Evolutionary conservation across 2,113 vertebrate genomes (phyloP).

Genomic region (Sterna hirundo): DNA sequence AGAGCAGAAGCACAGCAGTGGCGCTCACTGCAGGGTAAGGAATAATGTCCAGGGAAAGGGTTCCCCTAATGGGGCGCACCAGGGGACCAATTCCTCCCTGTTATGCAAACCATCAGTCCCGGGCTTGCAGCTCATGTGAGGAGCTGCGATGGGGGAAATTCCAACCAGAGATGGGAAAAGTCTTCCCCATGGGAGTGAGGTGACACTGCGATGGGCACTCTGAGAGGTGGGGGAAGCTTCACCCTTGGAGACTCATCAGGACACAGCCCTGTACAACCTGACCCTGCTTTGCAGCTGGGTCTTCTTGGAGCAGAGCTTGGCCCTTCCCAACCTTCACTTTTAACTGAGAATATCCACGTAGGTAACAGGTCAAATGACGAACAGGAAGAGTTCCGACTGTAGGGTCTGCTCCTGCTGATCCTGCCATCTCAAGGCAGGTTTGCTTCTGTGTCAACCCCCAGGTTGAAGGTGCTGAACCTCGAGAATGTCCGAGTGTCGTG

Average conservation of each 20-base stretch:
- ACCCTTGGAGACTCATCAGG: background rate
- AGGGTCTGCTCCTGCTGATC: background rate
- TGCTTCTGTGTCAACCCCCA: background rate
- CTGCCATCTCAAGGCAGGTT: background rate
- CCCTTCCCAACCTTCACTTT: background rate
- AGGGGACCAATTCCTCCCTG: background rate
- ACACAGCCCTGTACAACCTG: background rate
- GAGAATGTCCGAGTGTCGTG: background rate
- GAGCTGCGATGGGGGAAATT: rapidly evolving
- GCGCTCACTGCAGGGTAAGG: background rate
- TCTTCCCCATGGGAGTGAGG: background rate
- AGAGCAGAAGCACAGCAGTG: background rate
- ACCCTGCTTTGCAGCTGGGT: background rate
- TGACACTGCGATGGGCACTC: background rate
- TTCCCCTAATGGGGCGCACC: background rate
- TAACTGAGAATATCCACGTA: background rate
- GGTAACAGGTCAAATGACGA: rapidly evolving
- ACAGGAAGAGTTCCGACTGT: background rate
- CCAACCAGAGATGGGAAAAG: background rate
- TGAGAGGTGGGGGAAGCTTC: background rate
- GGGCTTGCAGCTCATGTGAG: rapidly evolving
- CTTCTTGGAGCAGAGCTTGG: rapidly evolving
- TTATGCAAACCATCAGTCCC: background rate
- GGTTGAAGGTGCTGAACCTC: constrained; percentile 26
- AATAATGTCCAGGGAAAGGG: too few relatives aligned